Base-by-base conservation (phyloP, 2,797 vertebrate genomes). In the Megaceryle alcyon region DNA sequence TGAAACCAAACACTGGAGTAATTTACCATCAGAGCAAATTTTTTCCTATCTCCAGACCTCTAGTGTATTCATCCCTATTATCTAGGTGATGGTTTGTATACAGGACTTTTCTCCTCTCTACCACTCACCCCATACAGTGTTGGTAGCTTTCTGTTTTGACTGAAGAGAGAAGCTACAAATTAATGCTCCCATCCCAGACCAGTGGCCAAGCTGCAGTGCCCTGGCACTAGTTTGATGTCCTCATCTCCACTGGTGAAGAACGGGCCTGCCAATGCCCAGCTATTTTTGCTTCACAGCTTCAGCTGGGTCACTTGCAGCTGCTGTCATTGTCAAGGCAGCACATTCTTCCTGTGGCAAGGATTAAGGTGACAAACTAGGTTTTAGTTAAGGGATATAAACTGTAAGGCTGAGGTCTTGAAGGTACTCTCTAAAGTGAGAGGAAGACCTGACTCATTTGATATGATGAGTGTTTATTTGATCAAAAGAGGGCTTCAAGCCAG, bases 151-250 rank as follows among this genome's bases (percentile, higher is more conserved):
- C 70, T 46, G 7, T 28, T 88, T 76, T 46, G 37, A n/a, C 33
- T 49, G n/a, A 65, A 33, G 37, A 76, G 13, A 44, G 71, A 73
- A 73, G 23, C 4, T 26, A 4, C 13, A 37, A n/a, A 43, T 7
- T 59, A 59, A 59, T 49, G 77, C 9, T 26, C 20, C 39, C 19
- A 6, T 20, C 28, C 19, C 31, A n/a, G 15, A 35, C 22, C 4
- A 2, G 20, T 10, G 26, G 16, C 26, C 75, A 14, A n/a, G 13
- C 12, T 6, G 2, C 20, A 43, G 37, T 28, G 33, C 54, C 33
- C 43, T 20, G 39, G n/a, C 7, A 0, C 12, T 22, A 37, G 4
- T 48, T 46, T 0, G 0, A 8, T 37, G 17, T 35, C 35, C 60
- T 63, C 5, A 3, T 22, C 44, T 77, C 76, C 51, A 22, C 43